Base-by-base conservation (phyloP, 2,113 vertebrate species). In the Eudyptes chrysolophus region DNA sequence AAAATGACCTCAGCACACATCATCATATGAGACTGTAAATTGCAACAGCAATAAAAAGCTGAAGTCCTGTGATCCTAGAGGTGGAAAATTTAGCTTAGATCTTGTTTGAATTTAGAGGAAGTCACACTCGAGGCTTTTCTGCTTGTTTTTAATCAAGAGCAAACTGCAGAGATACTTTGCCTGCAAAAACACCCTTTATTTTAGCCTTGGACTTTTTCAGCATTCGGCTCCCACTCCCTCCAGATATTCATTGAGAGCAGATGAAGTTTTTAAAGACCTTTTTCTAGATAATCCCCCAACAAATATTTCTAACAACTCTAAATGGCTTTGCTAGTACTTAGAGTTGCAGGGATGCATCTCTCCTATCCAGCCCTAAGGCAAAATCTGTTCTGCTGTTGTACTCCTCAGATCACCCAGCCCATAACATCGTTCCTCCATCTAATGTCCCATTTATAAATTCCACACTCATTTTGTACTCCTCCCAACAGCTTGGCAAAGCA, bases 401-500 rank as follows among this genome's bases (percentile, higher is more conserved):
- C 78, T 87, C 46, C 46, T 60, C 88, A 86, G 80, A 86, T 88
- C 79, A n/a, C 22, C 46, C 70, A 75, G 77, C 83, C 89, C 87
- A 40, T 71, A 76, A 89, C 87, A 74, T 10, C 10, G 0, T 87
- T 70, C 68, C 51, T 92, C 95, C 77, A 83, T n/a, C 82, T 49
- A 42, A 52, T 11, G 38, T 40, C n/a, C 58, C 83, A 9, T 83
- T 96, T 94, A 89, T 24, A 27, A 76, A 95, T 76, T 65, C 77
- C 85, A 71, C 48, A 22, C 84, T 95, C 91, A 51, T 58, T 83
- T 52, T 49, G 9, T 32, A 42, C 66, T 82, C 86, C 89, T 85
- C 84, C 86, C 87, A 86, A 64, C 80, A 54, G 27, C 62, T 40
- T 82, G 86, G 92, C 69, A 81, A 89, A 95, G 92, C 87, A 60